Conservation (phyloP, 2,888 invertebrate genomes). For the Zootermopsis nevadensis region DNA sequence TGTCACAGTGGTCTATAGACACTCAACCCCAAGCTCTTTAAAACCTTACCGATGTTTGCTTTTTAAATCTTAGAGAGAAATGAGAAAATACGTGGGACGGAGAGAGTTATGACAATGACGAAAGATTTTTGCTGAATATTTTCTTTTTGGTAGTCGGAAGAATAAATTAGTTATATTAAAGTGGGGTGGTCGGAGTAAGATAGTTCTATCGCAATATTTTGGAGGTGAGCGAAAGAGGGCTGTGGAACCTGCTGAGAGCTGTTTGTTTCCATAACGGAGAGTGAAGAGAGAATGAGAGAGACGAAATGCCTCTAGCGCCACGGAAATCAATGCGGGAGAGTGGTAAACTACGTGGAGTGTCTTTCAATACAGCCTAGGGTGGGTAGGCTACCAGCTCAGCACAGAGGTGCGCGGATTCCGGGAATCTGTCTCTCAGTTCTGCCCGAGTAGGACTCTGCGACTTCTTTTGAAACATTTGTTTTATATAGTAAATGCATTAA, state of each 20-base stretch:
- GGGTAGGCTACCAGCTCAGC: neutral
- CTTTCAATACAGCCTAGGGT: conserved; percentile 26
- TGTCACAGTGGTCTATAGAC: neutral
- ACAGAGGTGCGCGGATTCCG: neutral
- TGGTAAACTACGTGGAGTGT: conserved; percentile 38
- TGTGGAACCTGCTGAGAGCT: neutral
- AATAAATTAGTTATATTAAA: neutral
- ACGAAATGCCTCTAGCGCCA: conserved; percentile 31
- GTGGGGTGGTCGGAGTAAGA: neutral
- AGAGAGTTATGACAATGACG: neutral
- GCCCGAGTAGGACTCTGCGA: neutral
- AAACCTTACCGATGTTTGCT: neutral
- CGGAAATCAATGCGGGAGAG: conserved; percentile 47
- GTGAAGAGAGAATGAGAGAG: neutral
- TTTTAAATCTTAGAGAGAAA: neutral
- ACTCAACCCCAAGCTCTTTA: neutral
- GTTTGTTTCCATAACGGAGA: neutral
- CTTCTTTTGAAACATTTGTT: neutral
- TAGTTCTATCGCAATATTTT: neutral
- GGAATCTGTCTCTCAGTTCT: neutral
- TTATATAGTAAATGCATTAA: neutral
- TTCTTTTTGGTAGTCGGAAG: neutral
- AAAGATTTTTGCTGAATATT: neutral
- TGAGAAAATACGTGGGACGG: neutral
- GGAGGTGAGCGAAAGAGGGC: neutral